Percentiles rank a stretch among this genome's conserved stretches.
phyloP scores from a whole-genome alignment of 1,140 invertebrate species.

The Colletes gigas region DNA sequence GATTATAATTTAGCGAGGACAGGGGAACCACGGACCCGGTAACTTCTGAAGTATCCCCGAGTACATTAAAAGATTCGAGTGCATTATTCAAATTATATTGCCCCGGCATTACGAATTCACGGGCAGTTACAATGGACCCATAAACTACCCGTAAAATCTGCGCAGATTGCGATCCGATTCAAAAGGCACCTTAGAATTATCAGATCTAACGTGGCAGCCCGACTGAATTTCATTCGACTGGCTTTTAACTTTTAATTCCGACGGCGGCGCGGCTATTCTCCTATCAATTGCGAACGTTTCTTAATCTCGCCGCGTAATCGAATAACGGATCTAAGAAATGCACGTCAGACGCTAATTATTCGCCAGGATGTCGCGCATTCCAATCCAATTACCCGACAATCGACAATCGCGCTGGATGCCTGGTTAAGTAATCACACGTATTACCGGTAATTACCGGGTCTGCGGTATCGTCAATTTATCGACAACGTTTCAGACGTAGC shows the following conservation, averaged over 20 bases:
- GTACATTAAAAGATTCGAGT: conserved; percentile 1
- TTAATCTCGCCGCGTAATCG: background rate
- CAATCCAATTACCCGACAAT: conserved; percentile 42
- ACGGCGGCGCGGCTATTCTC: background rate
- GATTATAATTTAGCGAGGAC: conserved; percentile 12
- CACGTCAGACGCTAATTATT: conserved; percentile 41
- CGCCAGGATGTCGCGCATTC: conserved; percentile 35
- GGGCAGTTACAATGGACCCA: background rate
- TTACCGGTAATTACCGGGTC: conserved; percentile 50
- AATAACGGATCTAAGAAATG: background rate
- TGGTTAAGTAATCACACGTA: conserved; percentile 53
- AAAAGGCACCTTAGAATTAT: conserved; percentile 9
- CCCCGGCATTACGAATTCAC: conserved; percentile 20
- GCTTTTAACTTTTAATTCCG: background rate
- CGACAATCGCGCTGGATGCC: conserved; percentile 38
- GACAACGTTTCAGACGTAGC: conserved; percentile 27
- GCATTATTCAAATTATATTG: conserved; percentile 15
- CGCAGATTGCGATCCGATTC: conserved; percentile 16
- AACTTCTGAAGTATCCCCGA: background rate
- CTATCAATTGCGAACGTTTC: background rate
- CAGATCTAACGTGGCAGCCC: background rate
- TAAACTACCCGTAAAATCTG: conserved; percentile 14
- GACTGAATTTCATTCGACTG: background rate
- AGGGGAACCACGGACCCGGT: background rate
- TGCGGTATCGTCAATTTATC: conserved; percentile 49